Evolutionary conservation across 2,797 vertebrate genomes (phyloP), one percentile per base, ranked within the genome.

Genomic region (Oceanodroma leucorhoa): DNA sequence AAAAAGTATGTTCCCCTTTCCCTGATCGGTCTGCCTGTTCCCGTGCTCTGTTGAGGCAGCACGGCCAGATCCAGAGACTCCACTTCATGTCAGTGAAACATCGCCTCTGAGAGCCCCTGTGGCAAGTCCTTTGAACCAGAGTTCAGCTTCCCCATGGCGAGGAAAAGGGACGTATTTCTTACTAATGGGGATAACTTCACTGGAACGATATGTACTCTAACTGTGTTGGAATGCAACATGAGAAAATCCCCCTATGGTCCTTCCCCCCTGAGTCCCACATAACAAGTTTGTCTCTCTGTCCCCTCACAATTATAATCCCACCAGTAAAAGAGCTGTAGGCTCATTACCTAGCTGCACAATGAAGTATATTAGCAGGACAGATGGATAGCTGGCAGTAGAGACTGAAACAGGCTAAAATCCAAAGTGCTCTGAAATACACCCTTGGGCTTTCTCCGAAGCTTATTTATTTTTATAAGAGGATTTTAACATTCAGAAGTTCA

Each of bases 271-370:
- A 2, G 3, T 51, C 34, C 38, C 64, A 84, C 14, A 29, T 26
- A 83, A 62, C 46, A 77, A 77, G 43, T 76, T 67, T 93, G 65
- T 87, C 36, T 93, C 61, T 40, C 57, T 62, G 40, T 82, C 69
- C 43, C 34, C 53, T 85, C 38, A 10, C 43, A 94, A 36, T 91
- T 93, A 75, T 48, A 92, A 80, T 69, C 50, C 38, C 29, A 77
- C 45, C 48, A 76, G 83, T 62, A 83, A 89, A 83, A 50, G 65
- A 89, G 60, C 51, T 67, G 30, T 23, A 78, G 82, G 57, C 84
- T 96, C 75, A 66, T 93, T 95, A 95, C 89, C 86, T 91, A 70
- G 43, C 86, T 94, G 84, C 84, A 41, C 93, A 94, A 93, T 76
- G 61, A 88, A 89, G 58, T 77, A 85, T 38, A 90, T 94, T 88